Evolutionary conservation across 2,888 invertebrate species (phyloP), one percentile per base, ranked within the genome.

Genomic region (Dysmachus trigonus): DNA sequence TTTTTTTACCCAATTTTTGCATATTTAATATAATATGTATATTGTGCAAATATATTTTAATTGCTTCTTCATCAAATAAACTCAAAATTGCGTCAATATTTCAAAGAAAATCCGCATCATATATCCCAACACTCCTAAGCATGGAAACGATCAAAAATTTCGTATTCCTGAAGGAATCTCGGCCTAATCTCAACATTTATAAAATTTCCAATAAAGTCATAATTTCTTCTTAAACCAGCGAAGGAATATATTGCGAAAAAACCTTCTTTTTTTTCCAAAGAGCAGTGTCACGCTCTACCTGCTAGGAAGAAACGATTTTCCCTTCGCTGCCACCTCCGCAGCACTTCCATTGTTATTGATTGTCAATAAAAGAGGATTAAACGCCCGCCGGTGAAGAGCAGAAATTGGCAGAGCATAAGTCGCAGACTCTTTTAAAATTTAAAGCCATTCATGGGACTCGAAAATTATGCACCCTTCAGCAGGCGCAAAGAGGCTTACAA

Each of bases 381-480:
- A 82, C 82, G 82, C 27, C 71, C 33, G 62, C 82, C 53, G 31
- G 62, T 82, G 62, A 62, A 82, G 82, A 82, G 62, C 41, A 82
- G 82, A 82, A 82, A 82, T 53, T 82, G 82, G 82, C 27, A 82
- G 47, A 71, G 82, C 82, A 82, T 82, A 82, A 82, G 82, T 82
- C 82, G 82, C 62, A 82, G 71, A 62, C 62, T 72, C 85, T 74
- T 85, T 85, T 35, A 85, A 85, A 85, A 85, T 85, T 85, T 85
- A 85, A 85, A 85, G 53, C 81, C 79, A 86, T 86, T 86, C 86
- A 86, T 73, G 81, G 71, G 47, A 62, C 53, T 81, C 41, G 33
- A 86, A 86, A 81, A 86, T 86, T 86, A 86, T 86, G 86, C 86
- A 86, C 86, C 86, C 86, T 81, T 81, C 79, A 86, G 51, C 22